Evolutionary conservation across 2,797 vertebrate species (phyloP).

Genomic region (Austrolebias charrua): DNA sequence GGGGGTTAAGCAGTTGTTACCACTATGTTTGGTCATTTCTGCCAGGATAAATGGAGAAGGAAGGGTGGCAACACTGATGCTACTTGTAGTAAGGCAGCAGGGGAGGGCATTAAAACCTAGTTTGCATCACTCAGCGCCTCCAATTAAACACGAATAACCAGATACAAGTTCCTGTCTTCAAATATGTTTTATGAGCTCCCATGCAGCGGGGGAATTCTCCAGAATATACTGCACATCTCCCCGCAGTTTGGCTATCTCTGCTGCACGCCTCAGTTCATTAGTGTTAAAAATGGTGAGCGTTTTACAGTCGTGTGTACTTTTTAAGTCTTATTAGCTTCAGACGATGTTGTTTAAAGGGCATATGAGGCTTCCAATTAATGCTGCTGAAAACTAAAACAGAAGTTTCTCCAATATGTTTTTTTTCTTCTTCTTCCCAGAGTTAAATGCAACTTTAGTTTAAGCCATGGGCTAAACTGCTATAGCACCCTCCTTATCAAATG

Average conservation of each 20-base stretch:
- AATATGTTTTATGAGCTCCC: constrained; percentile 77
- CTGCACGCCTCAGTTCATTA: constrained; percentile 80
- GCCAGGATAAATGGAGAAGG: constrained; percentile 62
- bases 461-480: constrained; percentile 53
- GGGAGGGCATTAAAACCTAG: constrained; percentile 79
- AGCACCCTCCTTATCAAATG: constrained; percentile 62
- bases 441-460: constrained; percentile 62
- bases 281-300: constrained; percentile 81
- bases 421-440: constrained; percentile 49
- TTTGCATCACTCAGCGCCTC: constrained; percentile 81
- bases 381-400: constrained; percentile 68
- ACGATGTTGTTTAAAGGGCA: constrained; percentile 82
- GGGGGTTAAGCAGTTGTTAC: constrained; percentile 34
- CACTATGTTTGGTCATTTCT: constrained; percentile 65
- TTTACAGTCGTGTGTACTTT: constrained; percentile 82
- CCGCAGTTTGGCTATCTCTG: constrained; percentile 68
- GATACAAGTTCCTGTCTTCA: constrained; percentile 78
- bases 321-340: constrained; percentile 83
- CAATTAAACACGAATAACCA: constrained; percentile 84
- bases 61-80: constrained; percentile 65
- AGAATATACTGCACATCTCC: constrained; percentile 73
- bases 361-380: constrained; percentile 79
- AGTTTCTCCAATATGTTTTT: constrained; percentile 54
- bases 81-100: constrained; percentile 75
- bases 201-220: constrained; percentile 76